Conservation (phyloP, 2,113 vertebrate species). For the Asarcornis scutulata region DNA sequence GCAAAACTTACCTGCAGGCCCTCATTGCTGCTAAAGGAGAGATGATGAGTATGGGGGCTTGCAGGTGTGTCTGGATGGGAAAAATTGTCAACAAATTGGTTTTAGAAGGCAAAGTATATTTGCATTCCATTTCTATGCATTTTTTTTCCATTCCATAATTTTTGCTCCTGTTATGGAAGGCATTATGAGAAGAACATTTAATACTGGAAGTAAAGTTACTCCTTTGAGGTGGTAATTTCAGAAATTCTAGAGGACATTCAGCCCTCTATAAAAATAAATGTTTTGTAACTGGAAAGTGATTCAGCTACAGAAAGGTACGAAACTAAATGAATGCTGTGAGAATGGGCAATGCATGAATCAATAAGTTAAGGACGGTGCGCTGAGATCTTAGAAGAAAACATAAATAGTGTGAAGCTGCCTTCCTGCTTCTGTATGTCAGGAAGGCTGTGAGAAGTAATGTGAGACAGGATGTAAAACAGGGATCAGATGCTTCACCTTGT, state of each 20-base stretch:
- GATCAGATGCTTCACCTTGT: neutral
- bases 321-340: neutral
- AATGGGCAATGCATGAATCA: neutral
- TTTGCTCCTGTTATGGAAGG: neutral
- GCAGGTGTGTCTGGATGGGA: neutral
- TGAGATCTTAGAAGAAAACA: neutral
- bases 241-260: neutral
- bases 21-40: neutral
- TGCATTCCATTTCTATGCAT: neutral
- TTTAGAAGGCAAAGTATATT: neutral
- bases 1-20: neutral
- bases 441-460: neutral
- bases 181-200: neutral
- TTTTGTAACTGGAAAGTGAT: neutral
- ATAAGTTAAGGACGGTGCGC: neutral
- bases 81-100: neutral
- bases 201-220: neutral
- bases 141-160: neutral
- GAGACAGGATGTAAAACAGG: neutral
- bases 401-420: neutral
- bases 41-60: too few species aligned
- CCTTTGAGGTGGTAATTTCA: neutral
- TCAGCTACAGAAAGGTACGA: neutral
- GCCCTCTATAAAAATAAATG: neutral
- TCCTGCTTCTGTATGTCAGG: neutral